Conservation (phyloP, 2,797 vertebrate genomes). For the Artibeus lituratus region DNA sequence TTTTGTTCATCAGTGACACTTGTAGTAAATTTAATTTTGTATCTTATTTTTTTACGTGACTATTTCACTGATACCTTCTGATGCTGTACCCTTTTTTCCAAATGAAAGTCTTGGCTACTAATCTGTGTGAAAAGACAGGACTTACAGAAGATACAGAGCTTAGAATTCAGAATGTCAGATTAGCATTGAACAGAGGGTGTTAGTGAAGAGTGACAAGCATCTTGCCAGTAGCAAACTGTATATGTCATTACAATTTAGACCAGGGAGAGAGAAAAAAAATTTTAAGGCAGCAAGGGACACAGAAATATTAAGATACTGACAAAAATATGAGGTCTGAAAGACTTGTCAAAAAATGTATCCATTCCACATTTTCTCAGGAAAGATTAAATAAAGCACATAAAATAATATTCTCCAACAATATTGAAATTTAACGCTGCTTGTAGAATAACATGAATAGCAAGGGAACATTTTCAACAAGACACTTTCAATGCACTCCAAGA, state of each 20-base stretch:
- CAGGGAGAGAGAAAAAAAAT: not conserved
- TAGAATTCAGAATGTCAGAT: conserved; percentile 56
- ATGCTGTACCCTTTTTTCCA: conserved; percentile 29
- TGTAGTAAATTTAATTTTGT: conserved; percentile 3
- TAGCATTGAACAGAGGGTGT: conserved; percentile 29
- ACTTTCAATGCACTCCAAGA: conserved; percentile 52
- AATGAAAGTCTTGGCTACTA: conserved; percentile 41
- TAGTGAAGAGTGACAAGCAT: not conserved
- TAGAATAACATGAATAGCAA: conserved; percentile 19
- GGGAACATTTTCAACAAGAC: conserved; percentile 7
- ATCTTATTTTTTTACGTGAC: not conserved
- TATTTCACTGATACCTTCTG: not conserved
- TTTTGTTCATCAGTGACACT: conserved; percentile 1
- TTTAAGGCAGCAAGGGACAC: not conserved
- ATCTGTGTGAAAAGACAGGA: conserved; percentile 27
- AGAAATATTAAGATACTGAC: conserved; percentile 27
- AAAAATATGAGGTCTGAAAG: conserved; percentile 22
- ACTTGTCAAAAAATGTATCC: not conserved
- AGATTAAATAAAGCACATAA: conserved; percentile 40
- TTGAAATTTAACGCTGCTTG: conserved; percentile 13
- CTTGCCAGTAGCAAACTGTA: not conserved
- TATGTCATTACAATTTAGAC: conserved; percentile 47
- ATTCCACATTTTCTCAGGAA: conserved; percentile 2
- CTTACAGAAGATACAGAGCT: conserved; percentile 26
- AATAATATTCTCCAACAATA: conserved; percentile 32